Base-by-base conservation (phyloP, 1,140 invertebrate species). In the Zeugodacus cucurbitae region DNA sequence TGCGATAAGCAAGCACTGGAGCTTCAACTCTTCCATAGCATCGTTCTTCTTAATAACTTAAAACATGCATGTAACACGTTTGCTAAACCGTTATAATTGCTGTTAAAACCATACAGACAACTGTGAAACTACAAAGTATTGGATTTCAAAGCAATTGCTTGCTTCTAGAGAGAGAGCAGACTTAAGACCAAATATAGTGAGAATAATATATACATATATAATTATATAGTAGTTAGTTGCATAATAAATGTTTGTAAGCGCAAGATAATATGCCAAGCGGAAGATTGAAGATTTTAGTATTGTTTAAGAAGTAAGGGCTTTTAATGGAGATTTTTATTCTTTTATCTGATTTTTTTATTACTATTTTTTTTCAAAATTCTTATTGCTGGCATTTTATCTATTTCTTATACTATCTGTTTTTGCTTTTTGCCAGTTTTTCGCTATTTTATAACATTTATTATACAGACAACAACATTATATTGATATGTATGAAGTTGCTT, bases 41-140 rank as follows among this genome's bases (percentile, higher is more conserved):
- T 1, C 48, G 26, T 32, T 29, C 64, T 70, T 26, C 14, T 29
- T 32, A 26, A 41, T 78, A 14, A 78, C 2, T 82, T 74, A 2
- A 82, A 11, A 37, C 48, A 82, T 82, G 48, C 48, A 82, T 82
- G 74, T 48, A 48, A n/a, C n/a, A 26, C 3, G 41, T 82, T 48
- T 48, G 41, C 74, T 20, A 48, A 82, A 82, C 74, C 74, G 74
- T 82, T 82, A 82, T 82, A 82, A 48, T 29, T 82, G 74, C 74
- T 29, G n/a, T 41, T 48, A 26, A 59, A 62, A 62, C 22, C n/a
- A 62, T 29, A 17, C 74, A 82, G n/a, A 48, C 74, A 8, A 82
- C 22, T 48, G 74, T 82, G 34, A 74, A 17, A 14, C 17, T 37
- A 26, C 22, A 82, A 82, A 26, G 74, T 41, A 10, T 82, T n/a